Base-by-base conservation (phyloP, 2,113 vertebrate species). In the Chamaea fasciata region DNA sequence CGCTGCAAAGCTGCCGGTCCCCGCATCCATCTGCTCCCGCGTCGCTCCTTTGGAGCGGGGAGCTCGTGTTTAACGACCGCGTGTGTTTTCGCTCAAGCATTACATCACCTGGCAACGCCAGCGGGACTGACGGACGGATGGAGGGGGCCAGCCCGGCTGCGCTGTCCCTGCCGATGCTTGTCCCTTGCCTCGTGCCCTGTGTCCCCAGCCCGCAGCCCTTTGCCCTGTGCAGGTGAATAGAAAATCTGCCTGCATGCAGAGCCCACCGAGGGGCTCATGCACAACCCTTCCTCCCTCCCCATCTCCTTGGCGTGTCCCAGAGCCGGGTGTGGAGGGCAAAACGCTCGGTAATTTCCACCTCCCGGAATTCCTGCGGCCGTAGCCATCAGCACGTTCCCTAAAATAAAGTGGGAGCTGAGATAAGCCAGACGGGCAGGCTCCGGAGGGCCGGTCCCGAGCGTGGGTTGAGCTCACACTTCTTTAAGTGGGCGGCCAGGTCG, bases 361-460 rank as follows among this genome's bases (percentile, higher is more conserved):
- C 70, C n/a, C 2, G 21, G 62, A 89, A 91, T 92, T 91, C 77
- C 87, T 73, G 81, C 2, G 8, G 69, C 56, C 2, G 0, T 6
- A 91, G 69, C 91, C 64, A 78, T 81, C 69, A 77, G 35, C 30
- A 1, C 52, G 69, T 92, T 59, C 76, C 46, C 74, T 64, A 21
- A 78, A 94, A 84, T 68, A 87, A 81, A 91, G 73, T 41, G 74
- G 89, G 65, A 84, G 37, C 49, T 92, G 89, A 79, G 81, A 79
- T 47, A 81, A 92, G 15, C 65, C 95, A 89, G 89, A 27, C 57
- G 75, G 41, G 19, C 13, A 1, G 91, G 62, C 86, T 89, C 81
- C 15, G 1, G 42, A 31, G 69, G n/a, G 60, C 37, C 50, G 2
- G 17, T 42, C 37, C 88, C 31, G 15, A 76, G 62, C 21, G 2